Evolutionary conservation across 2,888 invertebrate genomes (phyloP).

Genomic region (Ligdia adustata): DNA sequence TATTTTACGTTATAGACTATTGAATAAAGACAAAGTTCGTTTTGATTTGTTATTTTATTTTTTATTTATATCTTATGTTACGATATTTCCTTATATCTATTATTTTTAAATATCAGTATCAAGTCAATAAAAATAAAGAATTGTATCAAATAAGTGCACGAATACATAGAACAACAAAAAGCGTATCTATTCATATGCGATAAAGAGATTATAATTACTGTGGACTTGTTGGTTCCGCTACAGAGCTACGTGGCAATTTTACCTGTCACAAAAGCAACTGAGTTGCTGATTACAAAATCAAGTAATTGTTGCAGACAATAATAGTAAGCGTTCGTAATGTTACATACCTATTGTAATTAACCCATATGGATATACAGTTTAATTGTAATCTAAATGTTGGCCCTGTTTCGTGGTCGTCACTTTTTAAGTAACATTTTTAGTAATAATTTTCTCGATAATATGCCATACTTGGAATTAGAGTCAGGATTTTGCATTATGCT

Average conservation of each 20-base stretch:
- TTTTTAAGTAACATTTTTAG: too few relatives aligned
- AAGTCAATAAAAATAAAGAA: neutral
- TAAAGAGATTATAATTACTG: slow-evolving; percentile 25
- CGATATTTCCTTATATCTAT: neutral
- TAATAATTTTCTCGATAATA: too few relatives aligned
- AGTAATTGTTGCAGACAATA: slow-evolving; percentile 53
- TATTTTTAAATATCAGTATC: neutral
- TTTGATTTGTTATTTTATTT: slow-evolving; percentile 61
- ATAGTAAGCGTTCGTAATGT: slow-evolving; percentile 44
- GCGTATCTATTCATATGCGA: slow-evolving; percentile 33
- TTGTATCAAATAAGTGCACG: slow-evolving; percentile 21
- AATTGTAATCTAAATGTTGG: slow-evolving; percentile 31
- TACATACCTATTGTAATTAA: slow-evolving; percentile 39
- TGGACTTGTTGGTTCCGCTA: too few relatives aligned
- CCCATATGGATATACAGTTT: slow-evolving; percentile 29
- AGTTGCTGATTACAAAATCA: slow-evolving; percentile 36
- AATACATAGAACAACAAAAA: neutral
- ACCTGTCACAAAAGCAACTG: slow-evolving; percentile 28
- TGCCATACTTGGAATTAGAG: too few relatives aligned
- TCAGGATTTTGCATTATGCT: neutral
- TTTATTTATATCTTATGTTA: slow-evolving; percentile 37
- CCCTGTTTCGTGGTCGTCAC: slow-evolving; percentile 44
- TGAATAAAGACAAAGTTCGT: slow-evolving; percentile 76
- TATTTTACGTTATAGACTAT: slow-evolving; percentile 74
- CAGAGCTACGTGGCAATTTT: too few relatives aligned